Conservation (phyloP, 2,113 vertebrate genomes). For the Theristicus caerulescens region DNA sequence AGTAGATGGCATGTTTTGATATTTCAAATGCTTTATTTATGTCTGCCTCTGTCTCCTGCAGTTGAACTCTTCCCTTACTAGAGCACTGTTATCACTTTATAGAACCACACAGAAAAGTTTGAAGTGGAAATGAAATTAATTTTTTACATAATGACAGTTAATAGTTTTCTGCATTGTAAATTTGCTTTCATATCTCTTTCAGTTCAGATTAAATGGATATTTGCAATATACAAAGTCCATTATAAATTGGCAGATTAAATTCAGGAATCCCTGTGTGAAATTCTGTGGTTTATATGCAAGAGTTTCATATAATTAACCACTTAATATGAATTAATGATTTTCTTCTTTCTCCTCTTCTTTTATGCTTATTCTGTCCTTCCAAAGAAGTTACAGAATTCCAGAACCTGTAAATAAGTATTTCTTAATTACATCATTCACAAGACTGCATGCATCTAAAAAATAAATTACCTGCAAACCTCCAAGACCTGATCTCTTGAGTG, state of each 20-base stretch:
- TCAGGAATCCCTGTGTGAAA: background rate
- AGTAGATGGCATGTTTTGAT: background rate
- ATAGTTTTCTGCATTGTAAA: background rate
- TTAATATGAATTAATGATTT: background rate
- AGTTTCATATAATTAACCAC: background rate
- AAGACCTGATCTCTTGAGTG: background rate
- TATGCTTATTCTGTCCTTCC: background rate
- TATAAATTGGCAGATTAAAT: background rate
- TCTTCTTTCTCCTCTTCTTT: background rate
- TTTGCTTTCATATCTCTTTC: background rate
- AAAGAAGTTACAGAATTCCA: background rate
- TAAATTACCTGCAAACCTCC: background rate
- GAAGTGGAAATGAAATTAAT: background rate
- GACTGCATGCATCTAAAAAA: background rate
- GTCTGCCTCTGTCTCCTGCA: background rate
- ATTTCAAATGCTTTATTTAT: background rate
- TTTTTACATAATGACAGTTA: background rate
- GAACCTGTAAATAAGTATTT: background rate
- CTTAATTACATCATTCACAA: background rate
- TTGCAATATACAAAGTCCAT: background rate
- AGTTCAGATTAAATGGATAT: background rate
- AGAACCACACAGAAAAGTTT: background rate
- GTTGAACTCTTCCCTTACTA: conserved; percentile 9
- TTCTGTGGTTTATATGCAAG: background rate
- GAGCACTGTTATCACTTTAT: background rate